A percentile compares a stretch with the other conserved stretches of the same genome.
Evolutionary conservation across 1,140 invertebrate species (phyloP).

Genomic region (Plutomurus gul): DNA sequence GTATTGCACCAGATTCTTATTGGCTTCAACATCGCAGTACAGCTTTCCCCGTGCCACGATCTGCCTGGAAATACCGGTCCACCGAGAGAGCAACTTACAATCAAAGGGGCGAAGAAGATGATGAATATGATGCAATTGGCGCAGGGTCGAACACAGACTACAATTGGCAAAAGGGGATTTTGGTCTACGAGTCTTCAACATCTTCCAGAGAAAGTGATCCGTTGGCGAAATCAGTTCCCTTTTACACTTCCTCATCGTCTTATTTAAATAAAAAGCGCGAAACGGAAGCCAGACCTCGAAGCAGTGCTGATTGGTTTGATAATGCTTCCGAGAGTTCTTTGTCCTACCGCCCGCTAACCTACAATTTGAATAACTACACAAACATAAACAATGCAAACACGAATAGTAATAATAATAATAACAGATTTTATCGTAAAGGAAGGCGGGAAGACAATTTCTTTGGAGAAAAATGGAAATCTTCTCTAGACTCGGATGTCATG

Average conservation of each 20-base stretch:
- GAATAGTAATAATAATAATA: neutral
- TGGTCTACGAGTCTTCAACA: constrained; percentile 39
- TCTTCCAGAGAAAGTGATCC: neutral
- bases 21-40: constrained; percentile 44
- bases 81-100: neutral
- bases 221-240: neutral
- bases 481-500: constrained; percentile 25
- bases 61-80: neutral
- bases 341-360: neutral
- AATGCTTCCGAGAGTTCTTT: neutral
- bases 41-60: neutral
- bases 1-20: constrained; percentile 44
- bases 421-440: constrained; percentile 37
- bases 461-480: constrained; percentile 47
- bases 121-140: constrained; percentile 1
- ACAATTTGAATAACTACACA: neutral
- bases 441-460: constrained; percentile 45
- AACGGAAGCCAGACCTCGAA: neutral
- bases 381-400: neutral
- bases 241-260: neutral
- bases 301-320: neutral
- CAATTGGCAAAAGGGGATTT: constrained; percentile 39
- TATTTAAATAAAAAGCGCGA: neutral
- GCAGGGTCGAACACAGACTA: neutral
- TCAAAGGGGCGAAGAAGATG: constrained; percentile 13